These are phyloP conservation scores for Drosophila guanche DNA, from an alignment of 1,140 invertebrate species.

Conservation along the genomic window DNA sequence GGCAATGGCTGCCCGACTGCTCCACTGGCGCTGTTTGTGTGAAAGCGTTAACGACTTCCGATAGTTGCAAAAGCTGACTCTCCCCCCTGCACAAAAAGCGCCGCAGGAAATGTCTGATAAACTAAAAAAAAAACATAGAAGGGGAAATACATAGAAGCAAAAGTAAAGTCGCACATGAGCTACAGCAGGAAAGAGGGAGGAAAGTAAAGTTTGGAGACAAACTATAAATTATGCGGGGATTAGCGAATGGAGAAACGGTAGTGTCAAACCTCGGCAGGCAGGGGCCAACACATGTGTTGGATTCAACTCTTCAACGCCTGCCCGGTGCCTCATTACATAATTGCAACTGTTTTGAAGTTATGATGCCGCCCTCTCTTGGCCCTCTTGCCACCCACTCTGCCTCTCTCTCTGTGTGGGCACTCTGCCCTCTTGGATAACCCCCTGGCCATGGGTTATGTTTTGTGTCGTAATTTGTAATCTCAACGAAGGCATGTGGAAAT, in stretches of 20 bases:
- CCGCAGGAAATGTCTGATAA: slow-evolving; percentile 73
- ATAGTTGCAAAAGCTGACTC: slow-evolving; percentile 71
- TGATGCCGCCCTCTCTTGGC: slow-evolving; percentile 21
- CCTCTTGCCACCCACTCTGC: neutral
- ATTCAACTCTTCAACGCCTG: slow-evolving; percentile 37
- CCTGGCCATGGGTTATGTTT: slow-evolving; percentile 57
- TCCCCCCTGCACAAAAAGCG: slow-evolving; percentile 47
- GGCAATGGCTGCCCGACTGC: slow-evolving; percentile 17
- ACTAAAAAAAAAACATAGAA: slow-evolving; percentile 51
- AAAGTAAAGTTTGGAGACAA: slow-evolving; percentile 7
- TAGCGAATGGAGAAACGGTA: neutral
- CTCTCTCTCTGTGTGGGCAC: slow-evolving; percentile 14
- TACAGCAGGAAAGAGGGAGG: slow-evolving; percentile 17
- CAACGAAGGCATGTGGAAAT: slow-evolving; percentile 60
- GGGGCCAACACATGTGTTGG: slow-evolving; percentile 23
- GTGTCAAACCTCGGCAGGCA: slow-evolving; percentile 36
- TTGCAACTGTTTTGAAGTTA: slow-evolving; percentile 76
- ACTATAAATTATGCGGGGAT: neutral
- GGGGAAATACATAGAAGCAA: neutral
- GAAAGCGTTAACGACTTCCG: slow-evolving; percentile 77
- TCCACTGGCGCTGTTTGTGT: slow-evolving; percentile 42
- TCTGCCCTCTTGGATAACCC: slow-evolving; percentile 13
- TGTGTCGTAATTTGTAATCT: slow-evolving; percentile 77
- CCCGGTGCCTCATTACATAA: slow-evolving; percentile 70
- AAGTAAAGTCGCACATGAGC: slow-evolving; percentile 19